Conservation (phyloP, 2,113 vertebrate species). For the Pelmatolapia mariae region DNA sequence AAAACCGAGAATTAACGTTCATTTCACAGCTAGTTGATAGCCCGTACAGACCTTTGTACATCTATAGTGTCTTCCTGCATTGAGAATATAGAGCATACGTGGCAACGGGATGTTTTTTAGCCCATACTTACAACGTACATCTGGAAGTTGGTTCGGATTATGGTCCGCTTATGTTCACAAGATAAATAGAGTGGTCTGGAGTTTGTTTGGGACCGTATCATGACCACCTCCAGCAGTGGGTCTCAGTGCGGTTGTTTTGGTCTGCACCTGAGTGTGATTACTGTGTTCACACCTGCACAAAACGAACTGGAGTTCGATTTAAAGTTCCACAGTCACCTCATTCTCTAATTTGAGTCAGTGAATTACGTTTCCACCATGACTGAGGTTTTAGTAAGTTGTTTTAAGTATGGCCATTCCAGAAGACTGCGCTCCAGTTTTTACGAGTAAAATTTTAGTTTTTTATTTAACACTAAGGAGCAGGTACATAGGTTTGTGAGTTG, state of each 20-base stretch:
- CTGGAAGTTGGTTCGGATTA: background rate
- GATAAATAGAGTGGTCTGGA: background rate
- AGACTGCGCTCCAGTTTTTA: background rate
- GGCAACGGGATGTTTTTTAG: background rate
- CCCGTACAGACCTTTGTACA: background rate
- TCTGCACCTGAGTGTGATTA: background rate
- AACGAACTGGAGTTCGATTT: background rate
- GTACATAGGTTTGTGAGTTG: background rate
- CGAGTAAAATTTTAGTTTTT: background rate
- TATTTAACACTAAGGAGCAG: background rate
- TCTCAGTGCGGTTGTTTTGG: background rate
- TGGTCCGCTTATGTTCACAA: background rate
- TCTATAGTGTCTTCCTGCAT: background rate
- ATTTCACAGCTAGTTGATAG: background rate
- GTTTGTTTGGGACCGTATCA: background rate
- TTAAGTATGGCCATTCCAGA: background rate
- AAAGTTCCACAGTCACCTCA: background rate
- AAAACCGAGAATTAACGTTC: background rate
- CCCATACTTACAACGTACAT: background rate
- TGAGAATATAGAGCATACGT: background rate
- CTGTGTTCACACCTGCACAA: background rate
- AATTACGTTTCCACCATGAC: background rate
- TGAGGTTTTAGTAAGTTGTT: background rate
- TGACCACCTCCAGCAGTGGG: background rate
- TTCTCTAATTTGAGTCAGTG: background rate